Percentiles rank a stretch among this genome's conserved stretches.
Evolutionary conservation across 2,888 invertebrate species (phyloP).

Genomic region (Amphipyra tragopoginis): DNA sequence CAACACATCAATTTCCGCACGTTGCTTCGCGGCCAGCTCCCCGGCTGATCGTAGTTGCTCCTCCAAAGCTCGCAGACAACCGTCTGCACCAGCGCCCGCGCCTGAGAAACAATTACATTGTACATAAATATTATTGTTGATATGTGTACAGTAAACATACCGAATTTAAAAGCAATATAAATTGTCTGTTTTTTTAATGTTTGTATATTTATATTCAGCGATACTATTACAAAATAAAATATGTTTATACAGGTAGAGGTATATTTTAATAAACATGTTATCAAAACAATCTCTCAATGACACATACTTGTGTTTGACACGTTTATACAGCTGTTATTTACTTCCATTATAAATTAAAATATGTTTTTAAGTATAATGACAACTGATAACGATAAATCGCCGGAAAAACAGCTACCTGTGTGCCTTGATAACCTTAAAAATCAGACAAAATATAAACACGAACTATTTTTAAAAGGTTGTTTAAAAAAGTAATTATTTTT

Average conservation of each 20-base stretch:
- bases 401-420: constrained; percentile 7
- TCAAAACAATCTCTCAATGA: constrained; percentile 15
- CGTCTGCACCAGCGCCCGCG: constrained; percentile 90
- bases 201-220: too few relatives aligned
- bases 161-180: too few relatives aligned
- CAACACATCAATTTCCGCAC: constrained; percentile 93
- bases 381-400: constrained; percentile 15
- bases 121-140: background rate
- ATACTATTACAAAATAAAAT: background rate
- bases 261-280: constrained; percentile 26
- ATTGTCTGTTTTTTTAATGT: too few relatives aligned
- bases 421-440: constrained; percentile 20
- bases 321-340: constrained; percentile 18
- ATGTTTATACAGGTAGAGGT: constrained; percentile 19
- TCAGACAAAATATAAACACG: constrained; percentile 1
- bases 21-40: constrained; percentile 93
- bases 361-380: constrained; percentile 14
- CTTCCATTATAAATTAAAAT: constrained; percentile 1
- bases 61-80: constrained; percentile 94
- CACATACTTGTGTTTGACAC: constrained; percentile 2
- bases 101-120: constrained; percentile 61
- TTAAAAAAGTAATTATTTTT: constrained; percentile 30
- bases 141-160: too few relatives aligned
- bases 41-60: constrained; percentile 93
- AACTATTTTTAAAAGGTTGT: constrained; percentile 22